Conservation (phyloP, 1,140 invertebrate genomes). For the Panagrolaimus sp. region DNA sequence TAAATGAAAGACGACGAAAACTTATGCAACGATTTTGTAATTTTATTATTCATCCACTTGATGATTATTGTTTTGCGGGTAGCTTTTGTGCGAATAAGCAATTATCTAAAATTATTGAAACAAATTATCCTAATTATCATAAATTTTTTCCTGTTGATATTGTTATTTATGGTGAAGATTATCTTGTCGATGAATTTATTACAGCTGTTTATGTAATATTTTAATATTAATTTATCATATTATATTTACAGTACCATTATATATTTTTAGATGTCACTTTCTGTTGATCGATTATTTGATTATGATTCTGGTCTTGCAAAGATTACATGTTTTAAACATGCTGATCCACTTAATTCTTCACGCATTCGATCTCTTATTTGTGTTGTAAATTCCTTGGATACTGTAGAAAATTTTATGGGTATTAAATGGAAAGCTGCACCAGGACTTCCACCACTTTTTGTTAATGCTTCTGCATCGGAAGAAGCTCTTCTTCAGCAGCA, state of each 20-base stretch:
- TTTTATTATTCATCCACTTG: background rate
- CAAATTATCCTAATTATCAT: background rate
- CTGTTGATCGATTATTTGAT: conserved; percentile 22
- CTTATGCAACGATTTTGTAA: background rate
- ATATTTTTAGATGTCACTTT: conserved; percentile 17
- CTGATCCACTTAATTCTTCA: background rate
- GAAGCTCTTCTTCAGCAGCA: background rate
- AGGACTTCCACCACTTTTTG: background rate
- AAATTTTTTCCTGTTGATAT: conserved; percentile 8
- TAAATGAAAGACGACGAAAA: background rate
- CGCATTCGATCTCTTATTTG: conserved; percentile 31
- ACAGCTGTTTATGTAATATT: conserved; percentile 22
- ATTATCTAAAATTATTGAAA: conserved; percentile 9
- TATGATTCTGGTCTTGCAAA: conserved; percentile 26
- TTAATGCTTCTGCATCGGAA: background rate
- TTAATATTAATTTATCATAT: too few species aligned
- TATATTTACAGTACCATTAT: background rate
- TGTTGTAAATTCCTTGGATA: conserved; percentile 26
- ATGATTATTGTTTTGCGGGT: background rate
- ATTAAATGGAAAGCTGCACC: background rate
- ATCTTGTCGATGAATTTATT: conserved; percentile 30
- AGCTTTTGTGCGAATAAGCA: conserved; percentile 10
- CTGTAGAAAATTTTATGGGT: background rate
- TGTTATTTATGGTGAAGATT: conserved; percentile 20
- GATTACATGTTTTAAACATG: conserved; percentile 20